phyloP scores from a whole-genome alignment of 2,888 invertebrate genomes.

The Aphidius colemani region DNA sequence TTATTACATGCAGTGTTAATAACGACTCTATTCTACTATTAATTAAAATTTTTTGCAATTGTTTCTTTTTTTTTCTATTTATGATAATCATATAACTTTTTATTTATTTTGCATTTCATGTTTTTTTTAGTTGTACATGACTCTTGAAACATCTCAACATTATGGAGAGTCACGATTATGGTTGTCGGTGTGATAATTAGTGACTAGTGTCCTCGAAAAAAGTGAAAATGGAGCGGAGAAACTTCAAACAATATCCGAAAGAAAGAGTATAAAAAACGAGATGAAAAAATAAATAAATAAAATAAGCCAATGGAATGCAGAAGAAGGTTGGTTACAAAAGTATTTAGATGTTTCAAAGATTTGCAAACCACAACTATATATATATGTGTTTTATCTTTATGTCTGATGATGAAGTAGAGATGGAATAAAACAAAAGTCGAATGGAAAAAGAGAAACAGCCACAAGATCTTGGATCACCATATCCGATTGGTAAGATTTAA shows the following conservation, averaged over 20 bases:
- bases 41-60: not conserved
- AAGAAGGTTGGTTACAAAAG: too few relatives aligned
- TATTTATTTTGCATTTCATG: not conserved
- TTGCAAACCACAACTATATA: too few relatives aligned
- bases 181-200: constrained; percentile 19
- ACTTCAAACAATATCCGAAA: not conserved
- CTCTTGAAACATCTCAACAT: not conserved
- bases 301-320: too few relatives aligned
- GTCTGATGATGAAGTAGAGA: not conserved
- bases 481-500: constrained; percentile 50
- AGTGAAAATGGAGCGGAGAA: not conserved
- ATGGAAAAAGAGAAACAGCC: not conserved
- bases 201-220: not conserved
- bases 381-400: too few relatives aligned
- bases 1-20: too few relatives aligned
- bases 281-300: not conserved
- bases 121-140: not conserved
- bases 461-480: constrained; percentile 22
- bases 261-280: not conserved
- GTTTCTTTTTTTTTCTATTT: not conserved
- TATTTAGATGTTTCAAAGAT: too few relatives aligned
- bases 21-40: too few relatives aligned
- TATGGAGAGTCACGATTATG: constrained; percentile 13
- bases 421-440: not conserved
- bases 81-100: not conserved